Evolutionary conservation across 1,140 invertebrate species (phyloP), one percentile per base, ranked within the genome.

Genomic region (Anoplolepis gracilipes): DNA sequence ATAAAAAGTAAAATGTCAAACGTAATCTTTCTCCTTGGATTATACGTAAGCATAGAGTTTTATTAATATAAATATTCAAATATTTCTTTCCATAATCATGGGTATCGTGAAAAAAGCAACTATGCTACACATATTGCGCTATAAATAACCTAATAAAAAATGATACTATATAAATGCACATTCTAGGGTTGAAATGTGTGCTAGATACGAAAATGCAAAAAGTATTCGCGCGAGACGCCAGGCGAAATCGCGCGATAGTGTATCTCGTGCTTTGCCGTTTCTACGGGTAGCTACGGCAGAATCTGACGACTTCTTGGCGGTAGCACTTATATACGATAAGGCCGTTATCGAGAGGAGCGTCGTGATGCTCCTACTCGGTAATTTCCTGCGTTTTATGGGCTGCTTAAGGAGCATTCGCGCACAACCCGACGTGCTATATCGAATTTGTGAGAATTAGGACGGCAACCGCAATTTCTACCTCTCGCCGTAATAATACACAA

Each of bases 321-420:
- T 88, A 72, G 65, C 84, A 76, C 77, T 81, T 82, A 75, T 69
- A 22, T 46, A 59, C 84, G 92, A 93, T 92, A 93, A 93, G 88
- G 86, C 85, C 39, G 85, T 85, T 94, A 93, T 94, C 93, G 88
- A 87, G 88, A 88, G 73, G 86, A 89, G 81, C 85, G 86, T 84
- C 86, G 87, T 88, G 92, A 84, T 89, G 91, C 76, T 88, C 57
- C 90, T 91, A 90, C 90, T 87, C 85, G 91, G 93, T 94, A 94
- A 94, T 94, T 94, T 94, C 93, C 93, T 93, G 93, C 89, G 90
- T 94, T 94, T 94, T 94, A 94, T 93, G 91, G 90, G 77, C 81
- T 89, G 91, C 92, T 92, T 92, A 92, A 91, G 88, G 90, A 90
- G 90, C 81, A 88, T 87, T 90, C 88, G 67, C 84, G 89, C 92